Evolutionary conservation across 2,113 vertebrate genomes (phyloP), one percentile per base, ranked within the genome.

Genomic region (Nothoprocta perdicaria): DNA sequence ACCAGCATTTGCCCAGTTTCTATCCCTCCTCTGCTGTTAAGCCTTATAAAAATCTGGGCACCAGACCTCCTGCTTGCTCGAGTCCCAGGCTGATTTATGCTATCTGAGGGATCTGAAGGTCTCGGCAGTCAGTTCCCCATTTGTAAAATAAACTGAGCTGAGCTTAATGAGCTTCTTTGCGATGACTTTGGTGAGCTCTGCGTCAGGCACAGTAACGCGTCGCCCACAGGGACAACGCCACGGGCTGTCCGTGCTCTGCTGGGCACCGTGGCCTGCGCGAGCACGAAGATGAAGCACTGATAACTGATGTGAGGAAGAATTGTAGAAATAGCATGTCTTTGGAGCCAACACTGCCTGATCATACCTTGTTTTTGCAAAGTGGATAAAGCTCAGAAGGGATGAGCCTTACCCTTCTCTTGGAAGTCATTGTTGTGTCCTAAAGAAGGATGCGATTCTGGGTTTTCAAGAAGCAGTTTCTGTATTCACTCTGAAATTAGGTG

Each of bases 91-190:
- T 92, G 57, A 68, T 92, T 80, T 87, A 68, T 89, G 65, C 67
- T 86, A 6, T 84, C 80, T 83, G 87, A 88, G 73, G 66, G 57
- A 83, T 91, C 61, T 86, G 76, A 88, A 75, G 5, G 12, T 83
- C 76, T 89, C 68, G 0, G 1, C 73, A 78, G 61, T 48, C 57
- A 67, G 58, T 63, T 94, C 79, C 62, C 71, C 6, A 0, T 92
- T 93, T 92, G 84, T 93, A 88, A 93, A 94, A 84, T 76, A 91
- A 85, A 68, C 89, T 78, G 68, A 85, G 19, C 60, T 1, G 12
- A 93, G 66, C 43, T 81, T 91, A 89, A 80, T 83, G 94, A 91
- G 79, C 75, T 83, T 92, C 71, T 77, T 65, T 45, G 40, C 0
- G 5, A 52, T 65, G 29, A 27, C 65, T 93, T 91, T 52, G 58